Conservation (phyloP, 2,113 vertebrate species). For the Monopterus albus region DNA sequence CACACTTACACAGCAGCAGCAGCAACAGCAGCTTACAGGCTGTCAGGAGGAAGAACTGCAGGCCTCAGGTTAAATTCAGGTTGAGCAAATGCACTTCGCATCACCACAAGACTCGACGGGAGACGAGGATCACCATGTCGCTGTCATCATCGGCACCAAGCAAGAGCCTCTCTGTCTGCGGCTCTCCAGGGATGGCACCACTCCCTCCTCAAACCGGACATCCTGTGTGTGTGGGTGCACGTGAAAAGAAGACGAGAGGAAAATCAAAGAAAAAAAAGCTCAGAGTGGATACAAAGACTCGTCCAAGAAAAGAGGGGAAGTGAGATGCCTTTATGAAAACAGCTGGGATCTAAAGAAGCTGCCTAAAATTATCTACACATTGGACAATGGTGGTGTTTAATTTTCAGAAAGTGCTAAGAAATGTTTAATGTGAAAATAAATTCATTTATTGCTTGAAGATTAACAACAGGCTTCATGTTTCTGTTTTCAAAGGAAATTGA, state of each 20-base stretch:
- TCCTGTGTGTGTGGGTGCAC: background rate
- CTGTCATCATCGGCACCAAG: conserved; percentile 12
- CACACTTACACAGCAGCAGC: background rate
- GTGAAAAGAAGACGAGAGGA: background rate
- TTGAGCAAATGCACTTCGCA: conserved; percentile 44
- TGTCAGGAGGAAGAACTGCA: conserved; percentile 9
- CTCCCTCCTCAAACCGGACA: background rate
- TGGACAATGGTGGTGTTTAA: conserved; percentile 11
- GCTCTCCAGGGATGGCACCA: background rate
- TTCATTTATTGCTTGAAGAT: too few relatives aligned
- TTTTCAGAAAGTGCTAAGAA: background rate
- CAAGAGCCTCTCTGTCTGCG: background rate
- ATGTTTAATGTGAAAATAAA: conserved; percentile 21
- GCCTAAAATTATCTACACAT: background rate
- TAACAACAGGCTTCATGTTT: too few relatives aligned
- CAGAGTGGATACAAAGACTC: background rate
- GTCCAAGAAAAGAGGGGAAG: conserved; percentile 33
- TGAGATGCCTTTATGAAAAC: conserved; percentile 15
- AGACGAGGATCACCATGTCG: conserved; percentile 11
- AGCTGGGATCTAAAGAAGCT: background rate
- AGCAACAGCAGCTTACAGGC: conserved; percentile 9
- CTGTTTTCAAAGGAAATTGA: background rate
- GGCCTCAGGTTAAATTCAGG: conserved; percentile 32
- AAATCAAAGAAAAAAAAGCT: background rate
- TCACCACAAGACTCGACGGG: background rate